Evolutionary conservation across 2,113 vertebrate genomes (phyloP), one percentile per base, ranked within the genome.

Genomic region (Murina feae): DNA sequence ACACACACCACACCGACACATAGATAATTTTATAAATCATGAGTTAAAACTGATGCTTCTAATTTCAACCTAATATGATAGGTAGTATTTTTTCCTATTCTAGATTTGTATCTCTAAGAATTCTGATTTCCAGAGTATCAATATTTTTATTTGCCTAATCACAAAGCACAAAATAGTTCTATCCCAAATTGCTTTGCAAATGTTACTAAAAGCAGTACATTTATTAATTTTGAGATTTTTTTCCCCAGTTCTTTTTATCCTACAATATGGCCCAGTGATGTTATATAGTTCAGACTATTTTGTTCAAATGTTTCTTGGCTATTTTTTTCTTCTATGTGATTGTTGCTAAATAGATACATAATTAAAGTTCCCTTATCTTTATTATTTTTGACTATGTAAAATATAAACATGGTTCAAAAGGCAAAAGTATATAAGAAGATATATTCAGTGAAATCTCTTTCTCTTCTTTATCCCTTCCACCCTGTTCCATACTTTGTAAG

Each of bases 311-410:
- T 55, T 92, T 65, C 13, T 92, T 92, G 71, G 18, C 51, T 86
- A 39, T 44, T 83, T 39, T 74, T 85, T 83, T 18, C 39, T 65
- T 9, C 5, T 53, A 13, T 92, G 30, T 68, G 65, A 58, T 85
- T 58, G 11, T 80, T 89, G 37, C 39, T 14, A 89, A 60, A 10
- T 25, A 80, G 32, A 86, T 81, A 80, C 35, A 84, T 74, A 89
- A 44, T 81, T 55, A 60, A 4, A 42, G 18, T 80, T 63, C 6
- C 11, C 1, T 25, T 79, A 42, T 84, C 18, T 28, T 87, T 94
- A 75, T 49, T 60, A 55, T 92, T 90, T 90, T 86, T 90, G 16
- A 66, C 30, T 83, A 66, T 82, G 14, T 95, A 53, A 84, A 84
- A 90, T 88, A 44, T 79, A 75, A 89, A 49, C n/a, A 80, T 84